Conservation (phyloP, 2,797 vertebrate species). For the Gila robusta region DNA sequence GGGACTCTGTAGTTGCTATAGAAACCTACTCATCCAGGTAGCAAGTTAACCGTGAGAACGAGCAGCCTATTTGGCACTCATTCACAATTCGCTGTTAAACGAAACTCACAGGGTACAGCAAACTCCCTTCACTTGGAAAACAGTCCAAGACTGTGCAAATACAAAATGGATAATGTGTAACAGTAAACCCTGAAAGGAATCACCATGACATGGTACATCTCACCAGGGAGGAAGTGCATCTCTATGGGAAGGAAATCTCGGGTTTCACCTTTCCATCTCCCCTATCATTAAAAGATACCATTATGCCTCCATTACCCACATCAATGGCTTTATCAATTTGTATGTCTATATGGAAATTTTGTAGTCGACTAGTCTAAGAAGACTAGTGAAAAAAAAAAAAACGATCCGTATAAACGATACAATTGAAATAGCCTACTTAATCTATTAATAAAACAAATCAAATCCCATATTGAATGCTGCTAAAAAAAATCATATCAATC, state of each 20-base stretch:
- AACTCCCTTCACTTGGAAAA: conserved; percentile 20
- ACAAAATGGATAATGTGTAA: conserved; percentile 24
- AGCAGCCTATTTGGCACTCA: conserved; percentile 53
- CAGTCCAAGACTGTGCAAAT: not conserved
- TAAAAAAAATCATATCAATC: not conserved
- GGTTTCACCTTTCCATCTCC: conserved; percentile 16
- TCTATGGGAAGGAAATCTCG: conserved; percentile 7
- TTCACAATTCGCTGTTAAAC: conserved; percentile 30
- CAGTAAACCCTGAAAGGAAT: conserved; percentile 28
- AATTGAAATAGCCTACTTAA: not conserved
- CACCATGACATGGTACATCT: conserved; percentile 9
- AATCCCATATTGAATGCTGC: not conserved
- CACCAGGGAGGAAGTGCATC: not conserved
- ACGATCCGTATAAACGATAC: not conserved
- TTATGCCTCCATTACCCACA: conserved; percentile 15
- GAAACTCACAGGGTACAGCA: not conserved
- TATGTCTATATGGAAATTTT: not conserved
- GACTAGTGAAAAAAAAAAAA: not conserved
- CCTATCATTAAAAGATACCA: not conserved
- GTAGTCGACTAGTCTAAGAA: not conserved
- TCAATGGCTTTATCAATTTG: conserved; percentile 20
- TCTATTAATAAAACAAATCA: not conserved
- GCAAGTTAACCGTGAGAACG: conserved; percentile 54
- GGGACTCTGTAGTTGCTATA: conserved; percentile 76
- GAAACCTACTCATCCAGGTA: conserved; percentile 80